Evolutionary conservation across 2,888 invertebrate species (phyloP), one percentile per base, ranked within the genome.

Genomic region (Limnephilus auricula): DNA sequence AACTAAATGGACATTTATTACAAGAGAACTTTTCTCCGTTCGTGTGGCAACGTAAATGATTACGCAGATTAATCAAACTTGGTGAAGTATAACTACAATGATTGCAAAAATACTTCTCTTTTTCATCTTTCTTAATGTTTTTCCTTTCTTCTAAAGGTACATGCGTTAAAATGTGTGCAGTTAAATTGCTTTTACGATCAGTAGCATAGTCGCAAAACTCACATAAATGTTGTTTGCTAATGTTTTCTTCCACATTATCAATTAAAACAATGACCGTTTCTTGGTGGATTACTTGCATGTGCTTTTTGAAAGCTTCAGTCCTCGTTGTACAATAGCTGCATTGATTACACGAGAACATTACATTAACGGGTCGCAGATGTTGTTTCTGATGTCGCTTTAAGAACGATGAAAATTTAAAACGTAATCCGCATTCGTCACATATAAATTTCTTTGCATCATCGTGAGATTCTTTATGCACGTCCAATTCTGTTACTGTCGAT

Each of bases 361-460:
- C 45, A 6, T 84, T 37, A 32, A 65, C 9, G 34, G 85, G 15
- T 30, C 45, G 85, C 85, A 15, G 30, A n/a, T 85, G 85, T 85
- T 45, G 37, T n/a, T 40, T 25, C 32, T 85, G 85, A n/a, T 85
- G 85, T 30, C 85, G n/a, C n/a, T 85, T 85, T 30, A 85, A 85
- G 12, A 40, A 85, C 13, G 37, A 37, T 13, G 85, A 45, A 40
- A 40, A 85, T 40, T 45, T 45, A 30, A 85, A 85, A n/a, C 13
- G 25, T n/a, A 85, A 45, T 25, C 85, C 85, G n/a, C 85, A 85
- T 13, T 85, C 45, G 15, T 85, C 85, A 40, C 85, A 85, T n/a
- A 85, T 30, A 85, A 45, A 85, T 45, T 40, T 85, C n/a, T 85
- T 45, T 40, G 37, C 30, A n/a, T 45, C 85, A 4, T 40, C 9